These are phyloP conservation scores for Pocillopora meandrina DNA, from an alignment of 92 coral and sea anemone genomes.

Conservation along the genomic window DNA sequence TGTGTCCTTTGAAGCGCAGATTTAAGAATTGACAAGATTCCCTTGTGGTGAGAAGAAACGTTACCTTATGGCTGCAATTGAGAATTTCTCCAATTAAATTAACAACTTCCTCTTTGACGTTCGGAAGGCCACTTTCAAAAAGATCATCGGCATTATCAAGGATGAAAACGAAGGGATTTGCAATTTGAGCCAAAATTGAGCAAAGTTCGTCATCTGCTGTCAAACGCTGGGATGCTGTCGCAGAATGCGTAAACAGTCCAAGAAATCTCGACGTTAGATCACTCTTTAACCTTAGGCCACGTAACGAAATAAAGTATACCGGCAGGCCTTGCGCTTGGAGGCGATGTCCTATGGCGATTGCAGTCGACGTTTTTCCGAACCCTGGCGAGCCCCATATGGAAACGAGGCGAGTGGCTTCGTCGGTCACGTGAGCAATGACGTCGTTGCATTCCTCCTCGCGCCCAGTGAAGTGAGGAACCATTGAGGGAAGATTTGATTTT, in stretches of 20 bases:
- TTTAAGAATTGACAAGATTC: slow-evolving; percentile 15
- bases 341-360: slow-evolving; percentile 25
- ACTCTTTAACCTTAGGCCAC: slow-evolving; percentile 15
- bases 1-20: slow-evolving; percentile 4
- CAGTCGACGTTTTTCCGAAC: slow-evolving; percentile 11
- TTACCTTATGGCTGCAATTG: slow-evolving; percentile 7
- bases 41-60: slow-evolving; percentile 32
- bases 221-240: neutral
- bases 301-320: slow-evolving; percentile 31
- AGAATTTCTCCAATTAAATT: slow-evolving; percentile 35
- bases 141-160: slow-evolving; percentile 56
- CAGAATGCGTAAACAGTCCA: neutral
- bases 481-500: no score
- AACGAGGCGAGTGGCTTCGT: neutral
- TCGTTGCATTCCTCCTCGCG: no score
- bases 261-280: slow-evolving; percentile 41
- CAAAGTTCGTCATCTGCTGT: slow-evolving; percentile 27
- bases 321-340: slow-evolving; percentile 33
- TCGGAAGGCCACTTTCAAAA: slow-evolving; percentile 9
- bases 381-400: slow-evolving; percentile 40
- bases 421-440: no score
- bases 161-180: neutral
- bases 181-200: neutral
- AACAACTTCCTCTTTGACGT: slow-evolving; percentile 29
- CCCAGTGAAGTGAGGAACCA: no score